These are phyloP conservation scores for Oriolus oriolus DNA, from an alignment of 2,113 vertebrate species.

Conservation along the genomic window DNA sequence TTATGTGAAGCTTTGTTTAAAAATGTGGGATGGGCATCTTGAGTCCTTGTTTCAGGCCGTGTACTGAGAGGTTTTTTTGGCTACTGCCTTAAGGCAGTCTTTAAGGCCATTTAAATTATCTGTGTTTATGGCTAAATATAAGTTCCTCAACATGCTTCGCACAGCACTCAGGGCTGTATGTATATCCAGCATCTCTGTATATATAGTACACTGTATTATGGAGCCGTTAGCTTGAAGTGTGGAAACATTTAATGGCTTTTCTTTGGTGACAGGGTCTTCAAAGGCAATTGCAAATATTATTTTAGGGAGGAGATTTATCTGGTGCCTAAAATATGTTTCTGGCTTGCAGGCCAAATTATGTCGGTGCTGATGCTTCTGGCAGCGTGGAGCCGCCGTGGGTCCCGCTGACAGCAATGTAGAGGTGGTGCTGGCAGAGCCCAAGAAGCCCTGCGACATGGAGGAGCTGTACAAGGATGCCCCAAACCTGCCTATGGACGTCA, in stretches of 20 bases:
- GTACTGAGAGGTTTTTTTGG: background rate
- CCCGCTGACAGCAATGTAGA: slow-evolving; percentile 63
- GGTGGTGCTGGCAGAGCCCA: background rate
- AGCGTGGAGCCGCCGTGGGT: slow-evolving; percentile 17
- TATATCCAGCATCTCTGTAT: background rate
- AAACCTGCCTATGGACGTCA: slow-evolving; percentile 76
- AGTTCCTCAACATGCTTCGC: slow-evolving; percentile 12
- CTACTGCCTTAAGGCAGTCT: background rate
- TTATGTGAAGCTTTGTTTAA: slow-evolving; percentile 50
- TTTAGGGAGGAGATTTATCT: slow-evolving; percentile 47
- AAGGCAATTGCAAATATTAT: slow-evolving; percentile 36
- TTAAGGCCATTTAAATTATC: slow-evolving; percentile 47
- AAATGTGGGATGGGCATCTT: background rate
- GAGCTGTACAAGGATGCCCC: slow-evolving; percentile 78
- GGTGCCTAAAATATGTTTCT: slow-evolving; percentile 50
- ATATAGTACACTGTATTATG: background rate
- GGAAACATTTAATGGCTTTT: slow-evolving; percentile 5
- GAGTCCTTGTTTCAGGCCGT: background rate
- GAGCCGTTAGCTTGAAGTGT: background rate
- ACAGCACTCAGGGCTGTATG: background rate
- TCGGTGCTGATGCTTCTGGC: slow-evolving; percentile 21
- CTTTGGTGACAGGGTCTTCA: background rate
- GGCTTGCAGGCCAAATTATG: slow-evolving; percentile 69
- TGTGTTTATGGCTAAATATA: slow-evolving; percentile 55
- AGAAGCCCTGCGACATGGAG: slow-evolving; percentile 73